Percentiles rank a stretch among this genome's conserved stretches.
Conservation (phyloP, 2,888 invertebrate genomes). For the Agonopterix arenella region DNA sequence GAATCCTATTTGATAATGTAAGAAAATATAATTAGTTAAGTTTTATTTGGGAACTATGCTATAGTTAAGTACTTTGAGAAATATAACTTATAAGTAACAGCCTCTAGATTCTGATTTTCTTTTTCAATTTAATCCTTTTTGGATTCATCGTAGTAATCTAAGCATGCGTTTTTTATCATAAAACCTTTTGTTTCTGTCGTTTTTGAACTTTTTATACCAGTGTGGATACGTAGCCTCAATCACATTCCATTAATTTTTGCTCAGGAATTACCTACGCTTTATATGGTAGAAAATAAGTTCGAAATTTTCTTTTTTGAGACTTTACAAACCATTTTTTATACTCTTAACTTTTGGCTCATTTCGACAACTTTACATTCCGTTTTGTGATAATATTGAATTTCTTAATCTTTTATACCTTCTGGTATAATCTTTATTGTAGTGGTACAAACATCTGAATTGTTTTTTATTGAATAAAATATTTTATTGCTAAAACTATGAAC, state of each 20-base stretch:
- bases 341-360: slow-evolving; percentile 19
- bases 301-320: slow-evolving; percentile 12
- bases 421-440: slow-evolving; percentile 18
- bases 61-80: no score
- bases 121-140: no score
- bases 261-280: slow-evolving; percentile 11
- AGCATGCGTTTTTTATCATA: no score
- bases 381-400: slow-evolving; percentile 24
- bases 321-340: slow-evolving; percentile 13
- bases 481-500: slow-evolving; percentile 50
- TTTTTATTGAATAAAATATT: slow-evolving; percentile 66
- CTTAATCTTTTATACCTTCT: slow-evolving; percentile 18
- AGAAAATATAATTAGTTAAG: not conserved
- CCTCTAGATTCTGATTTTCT: no score
- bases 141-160: no score
- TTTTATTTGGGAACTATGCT: no score
- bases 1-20: not conserved
- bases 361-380: slow-evolving; percentile 32
- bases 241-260: slow-evolving; percentile 11
- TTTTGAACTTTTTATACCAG: no score
- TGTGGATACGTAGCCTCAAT: no score
- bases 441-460: slow-evolving; percentile 52
- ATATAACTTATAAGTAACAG: no score
- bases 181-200: no score
- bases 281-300: slow-evolving; percentile 16